These are phyloP conservation scores for Nomada lathburiana DNA, from an alignment of 2,888 invertebrate species.

Conservation along the genomic window DNA sequence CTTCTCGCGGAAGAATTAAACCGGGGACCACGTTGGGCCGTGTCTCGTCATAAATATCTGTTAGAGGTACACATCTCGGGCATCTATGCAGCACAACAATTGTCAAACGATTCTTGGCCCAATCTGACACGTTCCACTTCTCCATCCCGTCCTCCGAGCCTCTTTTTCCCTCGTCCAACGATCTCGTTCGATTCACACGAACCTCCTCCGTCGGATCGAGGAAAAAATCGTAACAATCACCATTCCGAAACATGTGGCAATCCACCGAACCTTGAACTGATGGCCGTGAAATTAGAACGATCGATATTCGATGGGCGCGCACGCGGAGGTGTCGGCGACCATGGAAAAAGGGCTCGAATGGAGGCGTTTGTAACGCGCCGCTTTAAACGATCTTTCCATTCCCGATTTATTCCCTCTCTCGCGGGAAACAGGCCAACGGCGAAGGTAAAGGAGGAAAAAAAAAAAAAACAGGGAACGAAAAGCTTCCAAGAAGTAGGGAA, in stretches of 20 bases:
- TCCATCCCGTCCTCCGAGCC: neutral
- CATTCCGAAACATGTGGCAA: constrained; percentile 5
- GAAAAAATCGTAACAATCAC: constrained; percentile 1
- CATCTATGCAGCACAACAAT: no score
- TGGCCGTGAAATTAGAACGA: constrained; percentile 51
- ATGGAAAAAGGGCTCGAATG: neutral
- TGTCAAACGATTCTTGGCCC: neutral
- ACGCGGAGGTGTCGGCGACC: neutral
- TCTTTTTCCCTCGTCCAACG: neutral
- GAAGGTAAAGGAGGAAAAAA: neutral
- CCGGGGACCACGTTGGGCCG: no score
- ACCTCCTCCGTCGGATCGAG: neutral
- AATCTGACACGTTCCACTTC: neutral
- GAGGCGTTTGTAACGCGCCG: constrained; percentile 48
- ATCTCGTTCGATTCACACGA: constrained; percentile 4
- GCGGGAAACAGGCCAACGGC: neutral
- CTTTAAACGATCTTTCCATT: constrained; percentile 53
- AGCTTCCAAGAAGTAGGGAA: neutral
- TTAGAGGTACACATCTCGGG: no score
- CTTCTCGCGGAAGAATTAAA: neutral
- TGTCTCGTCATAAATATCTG: neutral
- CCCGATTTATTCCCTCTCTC: constrained; percentile 39
- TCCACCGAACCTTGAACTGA: constrained; percentile 26
- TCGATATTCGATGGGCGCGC: constrained; percentile 10
- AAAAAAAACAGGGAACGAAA: constrained; percentile 22